Evolutionary conservation across 2,113 vertebrate genomes (phyloP).

Genomic region (Megaleporinus macrocephalus): DNA sequence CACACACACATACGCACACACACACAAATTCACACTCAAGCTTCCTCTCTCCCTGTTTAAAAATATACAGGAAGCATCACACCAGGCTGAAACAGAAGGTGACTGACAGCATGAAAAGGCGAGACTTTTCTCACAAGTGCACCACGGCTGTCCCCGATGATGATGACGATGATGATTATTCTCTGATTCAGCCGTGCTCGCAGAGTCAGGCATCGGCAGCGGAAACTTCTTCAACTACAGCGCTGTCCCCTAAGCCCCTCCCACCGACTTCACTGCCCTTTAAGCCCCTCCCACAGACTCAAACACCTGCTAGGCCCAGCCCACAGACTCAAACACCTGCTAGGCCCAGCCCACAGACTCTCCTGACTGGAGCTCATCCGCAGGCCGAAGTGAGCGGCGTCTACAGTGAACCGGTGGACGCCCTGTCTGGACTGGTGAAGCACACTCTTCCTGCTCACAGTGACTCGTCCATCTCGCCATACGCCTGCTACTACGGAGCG

Average conservation of each 20-base stretch:
- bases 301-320: not conserved
- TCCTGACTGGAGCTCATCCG: not conserved
- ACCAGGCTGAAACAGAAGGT: constrained; percentile 26
- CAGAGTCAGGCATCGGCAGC: constrained; percentile 63
- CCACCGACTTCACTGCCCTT: constrained; percentile 14
- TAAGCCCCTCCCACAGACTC: constrained; percentile 31
- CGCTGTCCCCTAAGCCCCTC: not conserved
- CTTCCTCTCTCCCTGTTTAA: not conserved
- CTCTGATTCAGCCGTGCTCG: constrained; percentile 78
- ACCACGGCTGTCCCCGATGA: constrained; percentile 62
- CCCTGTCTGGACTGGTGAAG: constrained; percentile 39
- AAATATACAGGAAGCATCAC: constrained; percentile 61
- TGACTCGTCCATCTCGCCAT: constrained; percentile 83
- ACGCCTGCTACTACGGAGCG: constrained; percentile 92
- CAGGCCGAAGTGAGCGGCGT: constrained; percentile 66
- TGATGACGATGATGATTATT: constrained; percentile 84
- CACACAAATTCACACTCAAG: not conserved
- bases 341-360: constrained; percentile 27
- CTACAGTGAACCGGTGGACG: constrained; percentile 59
- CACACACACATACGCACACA: too few species aligned
- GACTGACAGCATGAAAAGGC: not conserved
- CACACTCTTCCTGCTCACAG: constrained; percentile 30
- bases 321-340: constrained; percentile 18
- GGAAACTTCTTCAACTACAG: constrained; percentile 56
- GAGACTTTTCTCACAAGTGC: not conserved